Evolutionary conservation across 1,140 invertebrate genomes (phyloP).

Genomic region (Anoplophora glabripennis): DNA sequence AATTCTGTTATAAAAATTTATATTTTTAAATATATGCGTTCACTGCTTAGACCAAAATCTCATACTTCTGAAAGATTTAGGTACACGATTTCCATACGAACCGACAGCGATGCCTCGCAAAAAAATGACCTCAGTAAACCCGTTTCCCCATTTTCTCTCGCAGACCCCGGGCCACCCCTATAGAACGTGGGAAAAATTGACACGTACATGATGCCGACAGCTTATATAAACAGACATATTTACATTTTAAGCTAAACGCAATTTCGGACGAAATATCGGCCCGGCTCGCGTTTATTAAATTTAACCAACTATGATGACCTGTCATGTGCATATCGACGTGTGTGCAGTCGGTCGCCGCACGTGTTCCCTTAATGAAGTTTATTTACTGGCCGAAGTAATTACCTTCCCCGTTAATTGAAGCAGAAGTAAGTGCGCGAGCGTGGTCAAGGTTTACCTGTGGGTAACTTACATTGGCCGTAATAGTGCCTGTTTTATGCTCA

Average conservation of each 20-base stretch:
- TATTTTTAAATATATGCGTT: too few species aligned
- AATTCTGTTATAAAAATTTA: too few species aligned
- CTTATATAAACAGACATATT: conserved; percentile 21
- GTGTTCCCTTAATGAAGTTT: conserved; percentile 10
- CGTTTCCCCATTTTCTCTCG: too few species aligned
- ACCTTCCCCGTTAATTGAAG: not conserved
- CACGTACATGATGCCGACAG: not conserved
- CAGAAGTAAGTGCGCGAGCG: not conserved
- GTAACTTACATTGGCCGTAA: too few species aligned
- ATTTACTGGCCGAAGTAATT: not conserved
- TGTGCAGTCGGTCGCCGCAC: conserved; percentile 6
- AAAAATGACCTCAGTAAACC: too few species aligned
- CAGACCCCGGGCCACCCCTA: not conserved
- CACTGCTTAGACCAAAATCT: too few species aligned
- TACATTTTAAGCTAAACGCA: conserved; percentile 19
- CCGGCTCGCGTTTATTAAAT: conserved; percentile 23
- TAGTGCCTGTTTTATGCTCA: too few species aligned
- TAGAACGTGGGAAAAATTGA: conserved; percentile 5
- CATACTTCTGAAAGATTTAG: too few species aligned
- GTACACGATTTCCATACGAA: too few species aligned
- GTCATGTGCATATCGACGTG: conserved; percentile 19
- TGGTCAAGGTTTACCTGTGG: not conserved
- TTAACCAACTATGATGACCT: conserved; percentile 24
- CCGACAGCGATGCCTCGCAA: too few species aligned
- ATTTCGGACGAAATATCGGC: conserved; percentile 4